phyloP scores from a whole-genome alignment of 2,888 invertebrate species.

The Tipula vernalis region DNA sequence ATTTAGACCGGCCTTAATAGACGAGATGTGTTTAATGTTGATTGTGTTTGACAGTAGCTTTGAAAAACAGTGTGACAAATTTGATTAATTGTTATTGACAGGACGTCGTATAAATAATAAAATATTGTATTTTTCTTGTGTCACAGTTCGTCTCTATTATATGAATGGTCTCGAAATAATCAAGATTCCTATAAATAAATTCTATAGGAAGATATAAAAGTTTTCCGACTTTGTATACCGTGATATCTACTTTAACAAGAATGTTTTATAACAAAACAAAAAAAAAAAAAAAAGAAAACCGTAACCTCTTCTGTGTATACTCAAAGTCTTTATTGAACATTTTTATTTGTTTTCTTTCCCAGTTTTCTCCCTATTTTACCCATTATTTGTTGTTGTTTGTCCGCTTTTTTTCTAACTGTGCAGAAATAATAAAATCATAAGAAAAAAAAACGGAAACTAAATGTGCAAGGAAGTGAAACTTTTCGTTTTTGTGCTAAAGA shows the following conservation, averaged over 20 bases:
- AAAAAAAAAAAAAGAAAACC: neutral
- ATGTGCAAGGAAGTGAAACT: neutral
- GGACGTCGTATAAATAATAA: neutral
- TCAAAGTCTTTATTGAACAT: neutral
- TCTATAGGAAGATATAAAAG: no score
- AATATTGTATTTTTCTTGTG: no score
- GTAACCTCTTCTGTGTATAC: neutral
- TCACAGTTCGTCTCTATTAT: no score
- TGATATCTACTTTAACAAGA: neutral
- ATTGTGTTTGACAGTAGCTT: neutral
- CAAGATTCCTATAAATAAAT: neutral
- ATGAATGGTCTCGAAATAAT: neutral
- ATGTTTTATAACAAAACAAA: neutral
- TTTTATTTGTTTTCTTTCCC: neutral
- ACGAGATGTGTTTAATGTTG: neutral
- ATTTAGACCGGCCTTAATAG: neutral
- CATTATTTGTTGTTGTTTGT: neutral
- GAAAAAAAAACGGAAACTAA: neutral
- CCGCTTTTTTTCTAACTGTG: neutral
- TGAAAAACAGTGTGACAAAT: neutral
- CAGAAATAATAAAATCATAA: neutral
- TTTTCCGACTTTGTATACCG: no score
- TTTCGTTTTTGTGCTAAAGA: neutral
- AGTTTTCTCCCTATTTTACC: neutral
- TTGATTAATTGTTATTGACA: neutral